Evolutionary conservation across 2,888 invertebrate species (phyloP).

Genomic region (Ophion obscuratus): DNA sequence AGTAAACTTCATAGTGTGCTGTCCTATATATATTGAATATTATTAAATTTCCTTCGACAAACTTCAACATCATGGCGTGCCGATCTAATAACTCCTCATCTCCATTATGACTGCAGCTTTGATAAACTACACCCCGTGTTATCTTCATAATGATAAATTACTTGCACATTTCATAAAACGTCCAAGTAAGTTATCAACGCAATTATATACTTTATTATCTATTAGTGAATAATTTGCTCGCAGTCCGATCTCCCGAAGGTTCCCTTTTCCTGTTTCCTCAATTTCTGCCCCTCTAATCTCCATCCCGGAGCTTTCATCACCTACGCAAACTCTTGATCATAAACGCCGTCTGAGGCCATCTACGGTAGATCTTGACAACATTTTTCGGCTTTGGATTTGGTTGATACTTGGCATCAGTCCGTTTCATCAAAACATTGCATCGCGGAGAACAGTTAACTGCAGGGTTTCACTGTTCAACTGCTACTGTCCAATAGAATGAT

Average conservation of each 20-base stretch:
- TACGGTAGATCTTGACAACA: too few species aligned
- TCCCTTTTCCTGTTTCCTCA: too few species aligned
- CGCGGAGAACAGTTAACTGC: too few species aligned
- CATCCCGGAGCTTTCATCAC: too few species aligned
- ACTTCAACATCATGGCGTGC: constrained; percentile 41
- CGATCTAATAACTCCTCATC: constrained; percentile 45
- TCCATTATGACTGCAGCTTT: constrained; percentile 25
- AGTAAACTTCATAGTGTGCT: constrained; percentile 43
- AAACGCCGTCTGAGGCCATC: too few species aligned
- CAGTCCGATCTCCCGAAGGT: neutral
- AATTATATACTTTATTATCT: neutral
- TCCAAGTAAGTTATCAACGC: neutral
- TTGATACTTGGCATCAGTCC: too few species aligned
- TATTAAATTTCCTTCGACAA: constrained; percentile 37
- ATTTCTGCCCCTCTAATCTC: too few species aligned
- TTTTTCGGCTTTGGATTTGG: too few species aligned
- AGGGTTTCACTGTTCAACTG: too few species aligned
- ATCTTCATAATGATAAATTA: constrained; percentile 19
- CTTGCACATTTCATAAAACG: neutral
- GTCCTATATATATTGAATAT: neutral
- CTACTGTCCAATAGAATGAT: too few species aligned
- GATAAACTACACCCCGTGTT: constrained; percentile 8
- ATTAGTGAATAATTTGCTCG: neutral
- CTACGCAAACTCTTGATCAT: too few species aligned
- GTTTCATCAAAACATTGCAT: too few species aligned